A percentile compares a stretch with the other conserved stretches of the same genome.
These are phyloP conservation scores for Nothoprocta pentlandii DNA, from an alignment of 2,113 vertebrate species.

Conservation along the genomic window DNA sequence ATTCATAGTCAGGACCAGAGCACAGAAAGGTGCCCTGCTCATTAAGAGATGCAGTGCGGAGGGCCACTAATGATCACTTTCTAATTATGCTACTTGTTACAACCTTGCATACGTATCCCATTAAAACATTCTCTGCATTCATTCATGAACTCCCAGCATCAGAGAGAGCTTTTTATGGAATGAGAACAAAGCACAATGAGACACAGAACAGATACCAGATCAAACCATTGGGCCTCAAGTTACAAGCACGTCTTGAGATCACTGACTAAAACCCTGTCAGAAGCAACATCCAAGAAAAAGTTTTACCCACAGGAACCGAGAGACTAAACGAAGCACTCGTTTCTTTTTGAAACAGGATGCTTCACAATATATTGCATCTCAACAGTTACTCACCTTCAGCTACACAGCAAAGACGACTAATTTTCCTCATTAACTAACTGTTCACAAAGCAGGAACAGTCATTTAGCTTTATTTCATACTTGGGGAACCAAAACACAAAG, in stretches of 20 bases:
- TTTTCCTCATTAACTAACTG: background rate
- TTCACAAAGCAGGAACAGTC: background rate
- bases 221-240: background rate
- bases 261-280: background rate
- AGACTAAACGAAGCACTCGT: background rate
- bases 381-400: background rate
- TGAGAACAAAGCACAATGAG: background rate
- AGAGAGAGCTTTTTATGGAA: background rate
- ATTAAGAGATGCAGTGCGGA: fast-evolving
- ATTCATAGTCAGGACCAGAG: background rate
- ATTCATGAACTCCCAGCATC: background rate
- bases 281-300: background rate
- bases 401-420: background rate
- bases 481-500: background rate
- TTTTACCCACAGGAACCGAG: background rate
- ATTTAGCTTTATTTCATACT: background rate
- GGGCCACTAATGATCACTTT: background rate
- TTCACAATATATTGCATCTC: background rate
- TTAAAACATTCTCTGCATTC: background rate
- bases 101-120: fast-evolving
- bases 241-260: background rate
- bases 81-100: background rate
- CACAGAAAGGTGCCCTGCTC: fast-evolving
- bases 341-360: background rate
- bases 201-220: background rate